These are phyloP conservation scores for Furnarius figulus DNA, from an alignment of 2,113 vertebrate species.

Conservation along the genomic window DNA sequence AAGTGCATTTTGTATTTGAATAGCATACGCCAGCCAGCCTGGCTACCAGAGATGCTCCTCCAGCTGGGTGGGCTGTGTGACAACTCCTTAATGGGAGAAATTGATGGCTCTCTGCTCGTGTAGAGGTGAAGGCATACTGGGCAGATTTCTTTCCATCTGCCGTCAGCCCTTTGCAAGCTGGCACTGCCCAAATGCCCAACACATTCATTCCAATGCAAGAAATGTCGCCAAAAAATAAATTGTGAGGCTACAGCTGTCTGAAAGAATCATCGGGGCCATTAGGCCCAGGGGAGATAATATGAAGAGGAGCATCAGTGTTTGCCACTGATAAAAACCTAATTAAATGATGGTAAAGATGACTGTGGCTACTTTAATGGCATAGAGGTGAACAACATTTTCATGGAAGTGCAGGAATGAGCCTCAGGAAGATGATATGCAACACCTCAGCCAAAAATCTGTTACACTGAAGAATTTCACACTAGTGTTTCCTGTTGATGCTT, in stretches of 20 bases:
- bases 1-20: conserved; percentile 74
- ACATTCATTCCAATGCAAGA: conserved; percentile 70
- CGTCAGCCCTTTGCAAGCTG: conserved; percentile 79
- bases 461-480: conserved; percentile 66
- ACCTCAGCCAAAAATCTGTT: conserved; percentile 70
- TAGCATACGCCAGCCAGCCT: conserved; percentile 75
- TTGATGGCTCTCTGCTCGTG: conserved; percentile 76
- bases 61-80: conserved; percentile 82
- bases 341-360: conserved; percentile 62
- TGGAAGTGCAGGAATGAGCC: conserved; percentile 5
- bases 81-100: conserved; percentile 84
- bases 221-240: conserved; percentile 74
- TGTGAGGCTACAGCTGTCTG: conserved; percentile 71
- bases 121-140: conserved; percentile 75
- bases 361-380: conserved; percentile 41
- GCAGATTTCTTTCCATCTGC: conserved; percentile 85
- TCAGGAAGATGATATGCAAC: conserved; percentile 53
- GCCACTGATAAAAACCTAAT: conserved; percentile 68
- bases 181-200: conserved; percentile 74
- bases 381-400: conserved; percentile 64
- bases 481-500: conserved; percentile 74
- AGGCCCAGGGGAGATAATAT: conserved; percentile 65
- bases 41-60: conserved; percentile 76
- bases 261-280: conserved; percentile 71
- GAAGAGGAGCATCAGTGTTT: conserved; percentile 54